Evolutionary conservation across 2,888 invertebrate genomes (phyloP).

Genomic region (Odontocolon sp.): DNA sequence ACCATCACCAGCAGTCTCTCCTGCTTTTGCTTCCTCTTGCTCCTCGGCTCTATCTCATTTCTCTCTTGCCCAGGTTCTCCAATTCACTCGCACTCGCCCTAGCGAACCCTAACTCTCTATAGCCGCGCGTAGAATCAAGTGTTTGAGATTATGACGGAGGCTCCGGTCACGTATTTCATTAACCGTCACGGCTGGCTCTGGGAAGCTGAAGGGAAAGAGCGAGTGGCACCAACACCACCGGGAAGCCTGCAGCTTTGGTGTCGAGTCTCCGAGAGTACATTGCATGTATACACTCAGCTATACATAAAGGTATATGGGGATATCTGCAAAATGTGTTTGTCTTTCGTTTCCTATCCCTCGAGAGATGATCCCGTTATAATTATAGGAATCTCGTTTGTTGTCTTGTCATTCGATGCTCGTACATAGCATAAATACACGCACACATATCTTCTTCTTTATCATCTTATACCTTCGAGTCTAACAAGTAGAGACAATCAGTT

Average conservation of each 20-base stretch:
- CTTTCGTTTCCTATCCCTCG: conserved; percentile 71
- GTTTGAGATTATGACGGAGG: conserved; percentile 80
- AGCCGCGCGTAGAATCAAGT: conserved; percentile 75
- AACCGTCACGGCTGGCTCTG: conserved; percentile 74
- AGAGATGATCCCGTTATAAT: conserved; percentile 75
- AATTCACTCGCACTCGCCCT: conserved; percentile 16
- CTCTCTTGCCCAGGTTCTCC: conserved; percentile 12
- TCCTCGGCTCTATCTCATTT: conserved; percentile 8
- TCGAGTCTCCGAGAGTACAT: conserved; percentile 8
- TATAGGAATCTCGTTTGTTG: conserved; percentile 72
- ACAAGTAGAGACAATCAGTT: conserved; percentile 26
- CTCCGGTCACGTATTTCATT: conserved; percentile 81
- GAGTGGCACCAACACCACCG: conserved; percentile 41
- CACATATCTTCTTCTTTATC: conserved; percentile 6
- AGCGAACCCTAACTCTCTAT: conserved; percentile 16
- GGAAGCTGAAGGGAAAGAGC: conserved; percentile 59
- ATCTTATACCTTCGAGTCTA: not conserved
- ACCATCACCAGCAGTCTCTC: conserved; percentile 42
- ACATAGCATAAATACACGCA: no score
- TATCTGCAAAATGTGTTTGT: conserved; percentile 74
- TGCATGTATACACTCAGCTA: not conserved
- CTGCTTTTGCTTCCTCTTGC: conserved; percentile 5
- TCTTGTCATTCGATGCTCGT: conserved; percentile 33
- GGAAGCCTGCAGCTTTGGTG: conserved; percentile 3
- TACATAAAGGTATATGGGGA: conserved; percentile 2